A percentile compares a stretch with the other conserved stretches of the same genome.
These are phyloP conservation scores for Platygyra sinensis DNA, from an alignment of 64 coral and sea anemone genomes.

Conservation along the genomic window DNA sequence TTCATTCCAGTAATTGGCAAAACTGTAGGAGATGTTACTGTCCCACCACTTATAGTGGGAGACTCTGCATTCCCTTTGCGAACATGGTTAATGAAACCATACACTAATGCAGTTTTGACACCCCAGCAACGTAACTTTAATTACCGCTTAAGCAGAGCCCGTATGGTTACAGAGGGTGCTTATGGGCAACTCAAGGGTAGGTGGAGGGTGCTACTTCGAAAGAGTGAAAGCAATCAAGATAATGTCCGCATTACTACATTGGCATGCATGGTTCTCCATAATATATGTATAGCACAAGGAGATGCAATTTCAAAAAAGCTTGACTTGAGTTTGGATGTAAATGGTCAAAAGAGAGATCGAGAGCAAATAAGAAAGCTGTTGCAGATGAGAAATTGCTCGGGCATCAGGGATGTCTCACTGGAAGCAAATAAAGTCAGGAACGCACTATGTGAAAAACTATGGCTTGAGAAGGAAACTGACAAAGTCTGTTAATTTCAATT, in stretches of 20 bases:
- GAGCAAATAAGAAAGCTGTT: slow-evolving; percentile 36
- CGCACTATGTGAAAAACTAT: not conserved
- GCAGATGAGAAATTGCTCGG: slow-evolving; percentile 33
- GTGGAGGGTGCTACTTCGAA: slow-evolving; percentile 37
- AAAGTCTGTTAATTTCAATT: not conserved
- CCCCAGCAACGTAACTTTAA: slow-evolving; percentile 29
- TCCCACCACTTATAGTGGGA: slow-evolving; percentile 36
- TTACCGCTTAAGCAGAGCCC: slow-evolving; percentile 42
- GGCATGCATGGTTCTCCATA: slow-evolving; percentile 58
- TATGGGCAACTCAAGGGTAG: slow-evolving; percentile 46
- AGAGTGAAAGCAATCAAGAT: slow-evolving; percentile 38
- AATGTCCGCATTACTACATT: slow-evolving; percentile 1
- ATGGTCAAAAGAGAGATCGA: slow-evolving; percentile 26
- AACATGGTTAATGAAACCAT: slow-evolving; percentile 59
- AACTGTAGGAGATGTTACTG: not conserved
- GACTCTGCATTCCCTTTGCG: slow-evolving; percentile 42
- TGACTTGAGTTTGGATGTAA: not conserved
- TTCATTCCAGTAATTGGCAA: slow-evolving; percentile 48
- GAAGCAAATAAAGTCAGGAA: slow-evolving; percentile 33
- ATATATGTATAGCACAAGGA: slow-evolving; percentile 38
- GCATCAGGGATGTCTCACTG: not conserved
- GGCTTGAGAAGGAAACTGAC: not conserved
- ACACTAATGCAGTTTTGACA: slow-evolving; percentile 19
- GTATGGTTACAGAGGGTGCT: slow-evolving; percentile 37
- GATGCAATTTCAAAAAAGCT: slow-evolving; percentile 37